phyloP scores from a whole-genome alignment of 23 tunicate genomes.

The Botrylloides violaceus region DNA sequence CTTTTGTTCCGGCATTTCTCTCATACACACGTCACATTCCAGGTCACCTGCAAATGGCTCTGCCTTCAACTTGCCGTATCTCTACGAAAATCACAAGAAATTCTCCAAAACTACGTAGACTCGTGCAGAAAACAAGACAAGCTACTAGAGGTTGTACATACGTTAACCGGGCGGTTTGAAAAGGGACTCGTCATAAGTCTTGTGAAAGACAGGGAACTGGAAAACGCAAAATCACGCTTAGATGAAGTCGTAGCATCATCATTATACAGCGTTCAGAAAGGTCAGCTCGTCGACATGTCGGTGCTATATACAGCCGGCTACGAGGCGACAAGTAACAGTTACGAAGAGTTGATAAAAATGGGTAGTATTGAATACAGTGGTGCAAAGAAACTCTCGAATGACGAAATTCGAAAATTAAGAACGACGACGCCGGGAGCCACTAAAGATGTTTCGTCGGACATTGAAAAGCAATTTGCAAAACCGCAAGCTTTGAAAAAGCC shows the following conservation, averaged over 20 bases:
- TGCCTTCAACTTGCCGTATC: slow-evolving; percentile 65
- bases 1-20: too few relatives aligned
- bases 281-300: slow-evolving; percentile 29
- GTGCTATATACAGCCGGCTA: slow-evolving; percentile 44
- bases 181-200: slow-evolving; percentile 27
- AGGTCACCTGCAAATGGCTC: slow-evolving; percentile 70
- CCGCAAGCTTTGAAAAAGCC: neutral
- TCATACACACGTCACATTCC: too few relatives aligned
- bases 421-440: slow-evolving; percentile 8
- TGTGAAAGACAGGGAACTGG: slow-evolving; percentile 35
- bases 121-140: slow-evolving; percentile 13
- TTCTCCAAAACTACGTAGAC: slow-evolving; percentile 20
- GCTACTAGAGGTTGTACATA: slow-evolving; percentile 8
- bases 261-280: slow-evolving; percentile 55
- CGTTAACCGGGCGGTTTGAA: slow-evolving; percentile 31
- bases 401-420: neutral
- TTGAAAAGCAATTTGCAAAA: slow-evolving; percentile 17
- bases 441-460: slow-evolving; percentile 12
- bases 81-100: slow-evolving; percentile 37
- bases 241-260: slow-evolving; percentile 26
- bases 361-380: slow-evolving; percentile 11
- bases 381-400: slow-evolving; percentile 3
- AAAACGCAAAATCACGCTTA: slow-evolving; percentile 30
- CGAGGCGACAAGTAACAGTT: slow-evolving; percentile 28
- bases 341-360: slow-evolving; percentile 23